phyloP scores from a whole-genome alignment of 53 echinoderm and acorn worm species.

The Echinometra lucunter region DNA sequence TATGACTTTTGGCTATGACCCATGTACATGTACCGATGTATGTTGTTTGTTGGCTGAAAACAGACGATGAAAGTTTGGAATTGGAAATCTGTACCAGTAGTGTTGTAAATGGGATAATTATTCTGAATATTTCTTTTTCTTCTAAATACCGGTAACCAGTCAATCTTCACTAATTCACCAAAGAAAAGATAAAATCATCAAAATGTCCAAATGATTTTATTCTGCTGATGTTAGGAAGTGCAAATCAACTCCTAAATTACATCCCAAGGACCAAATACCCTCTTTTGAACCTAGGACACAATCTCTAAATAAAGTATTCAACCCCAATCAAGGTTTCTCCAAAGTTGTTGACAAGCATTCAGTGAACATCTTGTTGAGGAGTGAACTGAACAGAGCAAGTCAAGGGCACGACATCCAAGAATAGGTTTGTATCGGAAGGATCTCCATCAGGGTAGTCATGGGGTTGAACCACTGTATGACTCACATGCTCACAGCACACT shows the following conservation, averaged over 20 bases:
- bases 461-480: not conserved
- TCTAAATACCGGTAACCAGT: no score
- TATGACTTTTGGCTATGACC: slow-evolving; percentile 22
- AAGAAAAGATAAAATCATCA: no score
- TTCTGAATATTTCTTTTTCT: no score
- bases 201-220: no score
- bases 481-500: slow-evolving; percentile 14
- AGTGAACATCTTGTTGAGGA: not conserved
- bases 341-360: slow-evolving; percentile 19
- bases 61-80: no score
- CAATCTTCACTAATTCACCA: no score
- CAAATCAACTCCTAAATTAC: not conserved
- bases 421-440: slow-evolving; percentile 50
- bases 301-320: not conserved
- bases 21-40: no score
- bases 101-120: no score
- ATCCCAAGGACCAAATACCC: not conserved
- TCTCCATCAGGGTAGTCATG: slow-evolving; percentile 25
- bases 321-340: not conserved
- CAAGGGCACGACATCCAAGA: slow-evolving; percentile 10
- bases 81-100: no score
- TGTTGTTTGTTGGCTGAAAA: no score
- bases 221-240: not conserved
- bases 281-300: not conserved
- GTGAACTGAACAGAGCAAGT: slow-evolving; percentile 35